Conservation (phyloP, 1,140 invertebrate species). For the Aculops lycopersici region DNA sequence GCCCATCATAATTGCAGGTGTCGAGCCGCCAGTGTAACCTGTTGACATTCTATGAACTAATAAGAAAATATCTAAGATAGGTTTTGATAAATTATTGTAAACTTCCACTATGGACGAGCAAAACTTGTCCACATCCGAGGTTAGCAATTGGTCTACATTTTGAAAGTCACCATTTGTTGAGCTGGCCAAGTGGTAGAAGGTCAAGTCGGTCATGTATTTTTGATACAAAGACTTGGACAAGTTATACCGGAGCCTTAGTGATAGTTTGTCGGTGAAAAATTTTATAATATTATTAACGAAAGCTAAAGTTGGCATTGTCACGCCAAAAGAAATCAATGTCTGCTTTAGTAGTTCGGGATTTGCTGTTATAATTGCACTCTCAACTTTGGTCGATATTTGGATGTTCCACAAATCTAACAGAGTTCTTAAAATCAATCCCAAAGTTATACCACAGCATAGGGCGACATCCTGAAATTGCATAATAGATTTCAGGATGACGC, state of each 20-base stretch:
- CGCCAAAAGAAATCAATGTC: slow-evolving; percentile 11
- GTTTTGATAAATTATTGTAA: slow-evolving; percentile 91
- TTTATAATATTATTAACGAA: slow-evolving; percentile 11
- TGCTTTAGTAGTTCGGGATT: slow-evolving; percentile 21
- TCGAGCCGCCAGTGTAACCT: slow-evolving; percentile 12
- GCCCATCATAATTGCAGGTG: slow-evolving; percentile 44
- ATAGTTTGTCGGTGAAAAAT: slow-evolving; percentile 40
- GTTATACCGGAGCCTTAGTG: slow-evolving; percentile 55
- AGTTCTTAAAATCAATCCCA: slow-evolving; percentile 45
- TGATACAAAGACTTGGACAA: slow-evolving; percentile 53
- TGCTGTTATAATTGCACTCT: slow-evolving; percentile 62
- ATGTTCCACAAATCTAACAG: slow-evolving; percentile 92
- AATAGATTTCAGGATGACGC: slow-evolving; percentile 1
- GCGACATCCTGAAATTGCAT: slow-evolving; percentile 1
- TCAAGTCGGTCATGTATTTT: slow-evolving; percentile 68
- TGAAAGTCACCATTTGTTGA: slow-evolving; percentile 50
- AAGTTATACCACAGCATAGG: slow-evolving; percentile 24
- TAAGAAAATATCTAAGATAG: slow-evolving; percentile 63
- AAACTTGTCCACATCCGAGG: slow-evolving; percentile 86
- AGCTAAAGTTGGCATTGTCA: slow-evolving; percentile 14
- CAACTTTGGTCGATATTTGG: slow-evolving; percentile 57
- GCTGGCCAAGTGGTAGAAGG: slow-evolving; percentile 78
- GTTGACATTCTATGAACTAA: slow-evolving; percentile 57
- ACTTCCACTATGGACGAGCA: slow-evolving; percentile 72
- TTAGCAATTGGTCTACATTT: slow-evolving; percentile 80